phyloP scores from a whole-genome alignment of 2,113 vertebrate species.

The Manacus vitellinus region DNA sequence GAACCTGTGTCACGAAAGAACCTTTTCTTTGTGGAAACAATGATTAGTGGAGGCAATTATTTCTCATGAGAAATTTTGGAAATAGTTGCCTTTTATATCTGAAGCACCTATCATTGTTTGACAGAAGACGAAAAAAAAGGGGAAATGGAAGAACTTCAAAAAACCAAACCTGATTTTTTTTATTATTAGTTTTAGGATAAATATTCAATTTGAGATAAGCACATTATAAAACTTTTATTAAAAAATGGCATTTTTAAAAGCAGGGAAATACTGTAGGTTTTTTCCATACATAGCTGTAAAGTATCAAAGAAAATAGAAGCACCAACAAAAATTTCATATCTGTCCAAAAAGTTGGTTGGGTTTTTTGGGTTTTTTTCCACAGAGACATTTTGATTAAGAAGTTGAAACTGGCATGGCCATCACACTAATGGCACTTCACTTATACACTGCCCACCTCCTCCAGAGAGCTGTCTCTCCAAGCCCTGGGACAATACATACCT shows the following conservation, averaged over 20 bases:
- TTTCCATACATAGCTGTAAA: neutral
- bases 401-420: neutral
- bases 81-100: neutral
- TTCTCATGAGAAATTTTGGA: neutral
- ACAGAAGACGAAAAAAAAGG: neutral
- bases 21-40: slow-evolving; percentile 18
- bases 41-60: slow-evolving; percentile 36
- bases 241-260: neutral
- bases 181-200: neutral
- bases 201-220: neutral
- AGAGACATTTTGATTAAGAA: neutral
- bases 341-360: neutral
- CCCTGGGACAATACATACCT: neutral
- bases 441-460: neutral
- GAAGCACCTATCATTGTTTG: neutral
- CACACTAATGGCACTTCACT: neutral
- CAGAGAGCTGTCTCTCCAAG: neutral
- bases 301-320: neutral
- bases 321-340: accelerated
- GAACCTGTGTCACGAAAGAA: slow-evolving; percentile 50
- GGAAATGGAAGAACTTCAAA: neutral
- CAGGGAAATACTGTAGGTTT: neutral
- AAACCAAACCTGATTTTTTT: neutral
- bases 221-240: neutral
- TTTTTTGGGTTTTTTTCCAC: neutral